Percentiles rank a stretch among this genome's conserved stretches.
Conservation (phyloP, 2,888 invertebrate genomes). For the Gibbula magus region DNA sequence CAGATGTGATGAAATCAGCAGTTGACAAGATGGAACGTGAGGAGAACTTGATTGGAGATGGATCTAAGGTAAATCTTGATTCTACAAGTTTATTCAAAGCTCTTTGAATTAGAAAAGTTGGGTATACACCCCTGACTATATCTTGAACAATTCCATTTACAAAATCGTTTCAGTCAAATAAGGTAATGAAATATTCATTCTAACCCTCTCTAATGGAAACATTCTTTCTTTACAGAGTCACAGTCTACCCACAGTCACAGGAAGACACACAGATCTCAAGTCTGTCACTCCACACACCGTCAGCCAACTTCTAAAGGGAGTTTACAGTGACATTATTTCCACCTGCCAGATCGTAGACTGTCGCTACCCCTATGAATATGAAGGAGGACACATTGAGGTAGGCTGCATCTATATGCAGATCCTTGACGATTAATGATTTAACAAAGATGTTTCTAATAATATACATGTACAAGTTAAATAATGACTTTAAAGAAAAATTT, state of each 20-base stretch:
- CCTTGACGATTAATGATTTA: no score
- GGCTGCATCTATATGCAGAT: no score
- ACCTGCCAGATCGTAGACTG: slow-evolving; percentile 90
- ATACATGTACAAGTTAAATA: no score
- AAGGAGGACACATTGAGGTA: slow-evolving; percentile 89
- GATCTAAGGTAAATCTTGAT: neutral
- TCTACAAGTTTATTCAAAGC: no score
- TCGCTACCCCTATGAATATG: slow-evolving; percentile 95
- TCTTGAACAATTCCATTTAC: no score
- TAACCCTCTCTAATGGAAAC: no score
- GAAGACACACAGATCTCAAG: slow-evolving; percentile 26
- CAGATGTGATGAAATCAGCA: neutral
- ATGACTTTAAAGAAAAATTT: no score
- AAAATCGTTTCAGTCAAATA: no score
- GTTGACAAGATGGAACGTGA: neutral
- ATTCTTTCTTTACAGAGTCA: neutral
- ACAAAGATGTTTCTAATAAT: no score
- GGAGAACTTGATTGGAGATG: neutral
- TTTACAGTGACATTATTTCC: neutral
- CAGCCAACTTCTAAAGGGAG: neutral
- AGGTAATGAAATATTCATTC: no score
- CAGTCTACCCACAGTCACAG: slow-evolving; percentile 8
- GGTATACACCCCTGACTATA: no score
- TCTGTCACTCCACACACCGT: slow-evolving; percentile 3
- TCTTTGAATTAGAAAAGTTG: no score